Evolutionary conservation across 2,797 vertebrate genomes (phyloP), one percentile per base, ranked within the genome.

Genomic region (Enteromius paludinosus): DNA sequence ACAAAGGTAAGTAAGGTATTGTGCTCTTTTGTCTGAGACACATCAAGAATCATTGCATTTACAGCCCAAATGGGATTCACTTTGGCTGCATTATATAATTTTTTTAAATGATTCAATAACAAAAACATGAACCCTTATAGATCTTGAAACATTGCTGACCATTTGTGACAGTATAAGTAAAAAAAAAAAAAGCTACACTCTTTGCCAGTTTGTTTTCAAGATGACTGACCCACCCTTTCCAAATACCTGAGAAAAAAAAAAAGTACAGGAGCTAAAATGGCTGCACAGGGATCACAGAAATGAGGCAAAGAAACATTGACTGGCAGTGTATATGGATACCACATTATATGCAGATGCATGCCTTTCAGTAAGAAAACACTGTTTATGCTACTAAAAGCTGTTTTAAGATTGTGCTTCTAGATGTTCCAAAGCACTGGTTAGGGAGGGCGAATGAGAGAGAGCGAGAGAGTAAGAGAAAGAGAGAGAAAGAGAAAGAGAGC

Each of bases 151-250:
- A 54, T 20, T 54, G 49, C 11, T 15, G 5, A 12, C 20, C 12
- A 56, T 54, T 23, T 56, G 18, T 38, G 30, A 56, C 6, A 4
- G 30, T 43, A 12, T 3, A 41, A 10, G 2, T 41, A 38, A 41
- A 8, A 38, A 35, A 41, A 2, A 41, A 9, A 2, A 4, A 30
- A 76, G 28, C 35, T 43, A 43, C 25, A 45, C 9, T 41, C 54
- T 11, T 5, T 43, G 38, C 23, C n/a, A 45, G 33, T 35, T 41
- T 38, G 7, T 41, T 28, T 56, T 41, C 8, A 28, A 61, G 23
- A 61, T 20, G 56, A 59, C 52, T 75, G 54, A 76, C 38, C 73
- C 52, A 76, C 73, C 73, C 73, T 74, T 76, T 2, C n/a, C 38
- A 76, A 62, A 62, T 61, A 76, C 72, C 72, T 74, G 52, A 14